Percentiles rank a stretch among this genome's conserved stretches.
Evolutionary conservation across 2,113 vertebrate genomes (phyloP).

Genomic region (Syngnathus scovelli): DNA sequence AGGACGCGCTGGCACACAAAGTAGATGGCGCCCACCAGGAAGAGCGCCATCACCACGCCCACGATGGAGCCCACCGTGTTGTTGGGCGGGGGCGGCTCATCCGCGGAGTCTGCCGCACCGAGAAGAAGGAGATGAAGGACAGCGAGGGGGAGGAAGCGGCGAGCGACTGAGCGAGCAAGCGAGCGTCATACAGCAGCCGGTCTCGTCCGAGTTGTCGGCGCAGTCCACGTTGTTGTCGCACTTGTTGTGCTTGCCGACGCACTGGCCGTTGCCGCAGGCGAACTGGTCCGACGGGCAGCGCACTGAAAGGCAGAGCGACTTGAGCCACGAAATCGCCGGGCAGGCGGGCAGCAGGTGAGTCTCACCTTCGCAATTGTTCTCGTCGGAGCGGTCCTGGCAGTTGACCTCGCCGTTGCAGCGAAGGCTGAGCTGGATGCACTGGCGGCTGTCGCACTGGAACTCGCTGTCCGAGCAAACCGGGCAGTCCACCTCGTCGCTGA

Average conservation of each 20-base stretch:
- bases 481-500: slow-evolving; percentile 91
- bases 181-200: slow-evolving; percentile 85
- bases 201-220: slow-evolving; percentile 88
- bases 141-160: neutral
- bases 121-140: neutral
- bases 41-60: slow-evolving; percentile 87
- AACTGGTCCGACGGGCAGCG: slow-evolving; percentile 87
- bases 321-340: no score
- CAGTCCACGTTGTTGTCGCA: slow-evolving; percentile 94
- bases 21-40: slow-evolving; percentile 89
- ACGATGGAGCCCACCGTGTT: slow-evolving; percentile 92
- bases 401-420: slow-evolving; percentile 88
- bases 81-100: slow-evolving; percentile 85
- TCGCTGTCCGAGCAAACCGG: slow-evolving; percentile 85
- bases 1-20: slow-evolving; percentile 93
- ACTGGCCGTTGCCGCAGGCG: slow-evolving; percentile 86
- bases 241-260: slow-evolving; percentile 91
- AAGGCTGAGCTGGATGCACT: slow-evolving; percentile 82
- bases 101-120: slow-evolving; percentile 76
- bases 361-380: slow-evolving; percentile 84
- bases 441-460: slow-evolving; percentile 93
- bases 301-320: slow-evolving; percentile 55
- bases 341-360: neutral
- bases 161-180: neutral
- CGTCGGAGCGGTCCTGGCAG: slow-evolving; percentile 93